A percentile compares a stretch with the other conserved stretches of the same genome.
These are phyloP conservation scores for Oligia latruncula DNA, from an alignment of 2,888 invertebrate genomes.

Conservation along the genomic window DNA sequence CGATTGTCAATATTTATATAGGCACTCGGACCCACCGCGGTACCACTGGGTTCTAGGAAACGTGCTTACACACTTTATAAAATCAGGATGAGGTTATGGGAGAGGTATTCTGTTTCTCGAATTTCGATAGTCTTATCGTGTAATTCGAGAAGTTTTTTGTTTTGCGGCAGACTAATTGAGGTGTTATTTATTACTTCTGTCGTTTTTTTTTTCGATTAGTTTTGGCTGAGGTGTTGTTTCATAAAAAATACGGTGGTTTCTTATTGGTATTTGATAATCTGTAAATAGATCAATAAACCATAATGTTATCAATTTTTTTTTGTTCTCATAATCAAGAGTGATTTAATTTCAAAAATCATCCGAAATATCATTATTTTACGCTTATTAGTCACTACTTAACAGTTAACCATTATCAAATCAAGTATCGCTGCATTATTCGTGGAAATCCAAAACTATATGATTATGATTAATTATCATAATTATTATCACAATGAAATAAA, in stretches of 20 bases:
- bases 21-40: conserved; percentile 79
- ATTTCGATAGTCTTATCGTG: conserved; percentile 25
- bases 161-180: conserved; percentile 43
- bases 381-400: not conserved
- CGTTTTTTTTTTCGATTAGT: not conserved
- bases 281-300: conserved; percentile 2
- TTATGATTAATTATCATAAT: conserved; percentile 73
- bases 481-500: conserved; percentile 63
- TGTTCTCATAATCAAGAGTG: conserved; percentile 16
- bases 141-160: conserved; percentile 36
- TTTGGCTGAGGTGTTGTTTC: conserved; percentile 14
- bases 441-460: conserved; percentile 65
- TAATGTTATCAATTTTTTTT: not conserved
- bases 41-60: conserved; percentile 78
- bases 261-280: conserved; percentile 9
- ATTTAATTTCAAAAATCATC: conserved; percentile 8
- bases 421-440: conserved; percentile 38
- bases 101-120: conserved; percentile 46
- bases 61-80: conserved; percentile 66
- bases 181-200: conserved; percentile 43
- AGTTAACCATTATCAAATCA: not conserved
- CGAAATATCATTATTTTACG: not conserved
- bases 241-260: not conserved
- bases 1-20: conserved; percentile 82
- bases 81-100: conserved; percentile 51